Conservation (phyloP, 2,113 vertebrate genomes). For the Callaeas wilsoni region DNA sequence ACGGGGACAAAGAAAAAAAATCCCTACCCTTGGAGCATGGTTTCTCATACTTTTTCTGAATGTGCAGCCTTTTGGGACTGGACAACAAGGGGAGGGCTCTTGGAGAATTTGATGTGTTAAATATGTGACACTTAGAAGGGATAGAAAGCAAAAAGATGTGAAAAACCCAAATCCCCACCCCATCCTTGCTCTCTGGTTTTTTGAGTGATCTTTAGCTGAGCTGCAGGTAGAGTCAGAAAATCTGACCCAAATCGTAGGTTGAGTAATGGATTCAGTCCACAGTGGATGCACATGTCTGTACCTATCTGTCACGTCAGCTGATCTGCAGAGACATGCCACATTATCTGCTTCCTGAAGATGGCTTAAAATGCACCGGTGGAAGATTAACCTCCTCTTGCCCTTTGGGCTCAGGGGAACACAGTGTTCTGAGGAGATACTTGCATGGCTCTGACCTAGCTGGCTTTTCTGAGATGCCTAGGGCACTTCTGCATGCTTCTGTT, state of each 20-base stretch:
- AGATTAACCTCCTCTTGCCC: neutral
- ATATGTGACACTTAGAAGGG: neutral
- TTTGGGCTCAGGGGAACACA: neutral
- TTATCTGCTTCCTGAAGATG: neutral
- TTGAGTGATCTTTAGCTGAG: neutral
- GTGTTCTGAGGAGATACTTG: neutral
- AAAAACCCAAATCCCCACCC: neutral
- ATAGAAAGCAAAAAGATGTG: neutral
- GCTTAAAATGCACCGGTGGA: neutral
- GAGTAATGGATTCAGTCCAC: neutral
- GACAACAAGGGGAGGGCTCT: neutral
- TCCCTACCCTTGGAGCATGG: neutral
- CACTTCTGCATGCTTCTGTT: neutral
- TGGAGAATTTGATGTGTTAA: neutral
- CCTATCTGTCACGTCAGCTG: neutral
- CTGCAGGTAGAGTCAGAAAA: neutral
- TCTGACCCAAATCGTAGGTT: neutral
- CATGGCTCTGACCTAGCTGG: neutral
- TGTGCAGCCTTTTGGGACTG: neutral
- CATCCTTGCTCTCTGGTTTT: neutral
- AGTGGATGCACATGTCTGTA: conserved; percentile 7
- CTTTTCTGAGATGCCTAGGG: neutral
- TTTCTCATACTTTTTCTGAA: neutral
- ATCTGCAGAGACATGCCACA: neutral
- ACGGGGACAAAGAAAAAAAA: neutral